Evolutionary conservation across 2,113 vertebrate genomes (phyloP).

Genomic region (Menidia beryllina): DNA sequence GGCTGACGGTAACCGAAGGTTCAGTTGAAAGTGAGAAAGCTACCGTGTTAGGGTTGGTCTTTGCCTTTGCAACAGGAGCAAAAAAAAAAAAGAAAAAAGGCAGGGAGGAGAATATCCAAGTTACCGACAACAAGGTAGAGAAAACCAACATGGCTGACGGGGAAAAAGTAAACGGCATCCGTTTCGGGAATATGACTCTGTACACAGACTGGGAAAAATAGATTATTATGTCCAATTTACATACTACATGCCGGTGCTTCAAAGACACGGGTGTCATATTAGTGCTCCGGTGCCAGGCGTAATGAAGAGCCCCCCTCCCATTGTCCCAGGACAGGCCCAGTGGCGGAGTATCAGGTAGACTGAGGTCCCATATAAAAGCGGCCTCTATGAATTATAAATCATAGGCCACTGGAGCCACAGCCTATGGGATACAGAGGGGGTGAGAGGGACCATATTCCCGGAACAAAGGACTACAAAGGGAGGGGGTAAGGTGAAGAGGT

Average conservation of each 20-base stretch:
- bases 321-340: slow-evolving; percentile 81
- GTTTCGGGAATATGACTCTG: slow-evolving; percentile 57
- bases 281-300: slow-evolving; percentile 75
- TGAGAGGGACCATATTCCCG: slow-evolving; percentile 83
- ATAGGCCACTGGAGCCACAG: slow-evolving; percentile 86
- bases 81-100: not conserved
- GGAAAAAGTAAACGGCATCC: slow-evolving; percentile 16
- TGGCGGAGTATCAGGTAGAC: slow-evolving; percentile 86
- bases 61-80: not conserved
- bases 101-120: not conserved
- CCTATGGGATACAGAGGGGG: slow-evolving; percentile 83
- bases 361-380: slow-evolving; percentile 87
- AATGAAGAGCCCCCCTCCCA: slow-evolving; percentile 78
- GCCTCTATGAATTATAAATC: slow-evolving; percentile 90
- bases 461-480: slow-evolving; percentile 82
- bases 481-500: slow-evolving; percentile 64
- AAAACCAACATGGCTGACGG: slow-evolving; percentile 40
- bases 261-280: slow-evolving; percentile 76
- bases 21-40: slow-evolving; percentile 30
- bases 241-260: slow-evolving; percentile 60
- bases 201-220: slow-evolving; percentile 59
- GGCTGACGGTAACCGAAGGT: slow-evolving; percentile 33
- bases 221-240: slow-evolving; percentile 74
- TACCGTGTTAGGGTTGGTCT: slow-evolving; percentile 3
- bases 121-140: slow-evolving; percentile 8